Conservation (phyloP, 2,113 vertebrate species). For the Phalacrocorax carbo region DNA sequence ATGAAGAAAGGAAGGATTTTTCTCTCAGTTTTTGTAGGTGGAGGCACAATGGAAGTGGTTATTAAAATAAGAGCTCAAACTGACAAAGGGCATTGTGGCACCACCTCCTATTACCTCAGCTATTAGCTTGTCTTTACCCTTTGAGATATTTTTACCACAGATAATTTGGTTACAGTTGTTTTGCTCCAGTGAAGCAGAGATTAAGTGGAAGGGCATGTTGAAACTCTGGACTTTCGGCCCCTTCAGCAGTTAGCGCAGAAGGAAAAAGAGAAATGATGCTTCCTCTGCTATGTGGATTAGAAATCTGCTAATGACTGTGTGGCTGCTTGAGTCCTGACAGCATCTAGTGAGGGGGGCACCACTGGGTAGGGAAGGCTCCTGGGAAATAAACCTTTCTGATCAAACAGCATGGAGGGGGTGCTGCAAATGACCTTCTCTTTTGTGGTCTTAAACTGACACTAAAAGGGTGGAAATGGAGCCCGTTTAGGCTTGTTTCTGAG, state of each 20-base stretch:
- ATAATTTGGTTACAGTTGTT: constrained; percentile 26
- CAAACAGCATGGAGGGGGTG: background rate
- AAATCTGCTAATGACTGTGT: background rate
- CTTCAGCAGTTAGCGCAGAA: background rate
- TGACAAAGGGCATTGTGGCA: background rate
- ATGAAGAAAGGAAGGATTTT: background rate
- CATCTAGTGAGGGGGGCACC: background rate
- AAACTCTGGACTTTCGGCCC: background rate
- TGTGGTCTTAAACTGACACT: background rate
- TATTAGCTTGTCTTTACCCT: background rate
- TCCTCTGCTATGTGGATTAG: background rate
- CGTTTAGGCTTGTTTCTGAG: background rate
- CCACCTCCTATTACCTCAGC: background rate
- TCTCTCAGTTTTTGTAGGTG: background rate
- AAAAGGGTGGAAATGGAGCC: background rate
- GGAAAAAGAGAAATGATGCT: constrained; percentile 13
- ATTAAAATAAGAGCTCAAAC: background rate
- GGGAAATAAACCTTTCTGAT: background rate
- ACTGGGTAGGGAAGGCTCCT: background rate
- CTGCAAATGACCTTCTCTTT: background rate
- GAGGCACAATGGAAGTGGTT: background rate
- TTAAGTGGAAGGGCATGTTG: background rate
- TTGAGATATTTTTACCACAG: constrained; percentile 11
- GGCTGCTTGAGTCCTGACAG: background rate
- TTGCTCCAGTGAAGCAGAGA: constrained; percentile 31